These are phyloP conservation scores for Agrotis ipsilon DNA, from an alignment of 2,888 invertebrate species.

Conservation along the genomic window DNA sequence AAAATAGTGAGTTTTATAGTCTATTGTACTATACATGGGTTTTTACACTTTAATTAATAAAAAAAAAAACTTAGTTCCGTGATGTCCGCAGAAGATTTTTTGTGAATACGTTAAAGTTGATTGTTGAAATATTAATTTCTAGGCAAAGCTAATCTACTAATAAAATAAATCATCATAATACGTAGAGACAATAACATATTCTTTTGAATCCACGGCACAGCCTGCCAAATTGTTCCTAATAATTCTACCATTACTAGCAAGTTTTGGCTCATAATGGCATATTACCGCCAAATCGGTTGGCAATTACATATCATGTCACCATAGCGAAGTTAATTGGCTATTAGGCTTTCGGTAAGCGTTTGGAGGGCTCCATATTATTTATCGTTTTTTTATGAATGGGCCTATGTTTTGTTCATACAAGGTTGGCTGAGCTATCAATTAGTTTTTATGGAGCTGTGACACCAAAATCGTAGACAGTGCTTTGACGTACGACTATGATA, in stretches of 20 bases:
- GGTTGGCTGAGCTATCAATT: slow-evolving; percentile 26
- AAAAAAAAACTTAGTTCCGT: background rate
- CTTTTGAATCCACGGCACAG: slow-evolving; percentile 30
- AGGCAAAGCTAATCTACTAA: background rate
- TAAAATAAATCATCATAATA: background rate
- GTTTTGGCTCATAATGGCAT: slow-evolving; percentile 54
- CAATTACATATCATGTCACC: slow-evolving; percentile 63
- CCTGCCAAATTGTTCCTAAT: slow-evolving; percentile 44
- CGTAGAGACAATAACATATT: slow-evolving; percentile 18
- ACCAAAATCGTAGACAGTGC: slow-evolving; percentile 23
- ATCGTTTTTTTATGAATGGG: slow-evolving; percentile 55
- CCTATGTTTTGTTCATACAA: slow-evolving; percentile 13
- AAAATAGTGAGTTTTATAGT: slow-evolving; percentile 5
- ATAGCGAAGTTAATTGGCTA: slow-evolving; percentile 58
- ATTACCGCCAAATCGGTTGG: slow-evolving; percentile 64
- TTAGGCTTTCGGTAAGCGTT: slow-evolving; percentile 60
- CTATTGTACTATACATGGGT: slow-evolving; percentile 7
- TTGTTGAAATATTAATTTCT: background rate
- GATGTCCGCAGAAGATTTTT: background rate
- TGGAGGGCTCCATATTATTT: slow-evolving; percentile 55
- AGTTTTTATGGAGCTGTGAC: slow-evolving; percentile 23
- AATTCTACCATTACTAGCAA: slow-evolving; percentile 38
- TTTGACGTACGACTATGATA: slow-evolving; percentile 8
- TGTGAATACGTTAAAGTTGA: background rate
- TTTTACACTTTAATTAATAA: slow-evolving; percentile 8